Conservation (phyloP, 2,888 invertebrate genomes). For the Zelleria hepariella region DNA sequence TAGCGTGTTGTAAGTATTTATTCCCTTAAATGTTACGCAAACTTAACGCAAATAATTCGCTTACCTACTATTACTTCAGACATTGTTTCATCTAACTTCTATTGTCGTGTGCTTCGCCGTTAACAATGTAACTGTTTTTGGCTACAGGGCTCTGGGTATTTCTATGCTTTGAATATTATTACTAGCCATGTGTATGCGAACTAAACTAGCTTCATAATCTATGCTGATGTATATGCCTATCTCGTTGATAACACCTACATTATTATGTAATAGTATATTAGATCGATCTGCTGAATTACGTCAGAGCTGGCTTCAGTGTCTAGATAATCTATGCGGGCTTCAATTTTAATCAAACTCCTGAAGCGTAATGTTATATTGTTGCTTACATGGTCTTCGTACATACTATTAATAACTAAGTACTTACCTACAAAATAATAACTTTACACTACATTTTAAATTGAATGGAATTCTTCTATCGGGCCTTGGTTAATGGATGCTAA, state of each 20-base stretch:
- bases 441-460: not conserved
- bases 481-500: not conserved
- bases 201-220: slow-evolving; percentile 68
- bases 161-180: slow-evolving; percentile 70
- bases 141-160: slow-evolving; percentile 70
- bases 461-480: not conserved
- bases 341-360: slow-evolving; percentile 22
- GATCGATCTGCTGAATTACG: slow-evolving; percentile 65
- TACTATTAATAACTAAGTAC: not conserved
- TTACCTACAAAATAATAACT: not conserved
- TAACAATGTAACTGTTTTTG: slow-evolving; percentile 54
- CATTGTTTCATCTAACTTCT: slow-evolving; percentile 62
- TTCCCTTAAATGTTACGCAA: slow-evolving; percentile 53
- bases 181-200: slow-evolving; percentile 66
- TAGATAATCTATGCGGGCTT: slow-evolving; percentile 71
- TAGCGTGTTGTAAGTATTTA: slow-evolving; percentile 65
- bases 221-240: slow-evolving; percentile 68
- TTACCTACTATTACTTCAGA: slow-evolving; percentile 59
- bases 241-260: slow-evolving; percentile 62
- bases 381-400: slow-evolving; percentile 3
- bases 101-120: slow-evolving; percentile 70
- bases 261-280: slow-evolving; percentile 55
- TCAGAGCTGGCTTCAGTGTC: slow-evolving; percentile 70
- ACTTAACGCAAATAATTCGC: slow-evolving; percentile 57
- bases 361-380: slow-evolving; percentile 8